Evolutionary conservation across 2,113 vertebrate genomes (phyloP).

Genomic region (Lipotes vexillifer): DNA sequence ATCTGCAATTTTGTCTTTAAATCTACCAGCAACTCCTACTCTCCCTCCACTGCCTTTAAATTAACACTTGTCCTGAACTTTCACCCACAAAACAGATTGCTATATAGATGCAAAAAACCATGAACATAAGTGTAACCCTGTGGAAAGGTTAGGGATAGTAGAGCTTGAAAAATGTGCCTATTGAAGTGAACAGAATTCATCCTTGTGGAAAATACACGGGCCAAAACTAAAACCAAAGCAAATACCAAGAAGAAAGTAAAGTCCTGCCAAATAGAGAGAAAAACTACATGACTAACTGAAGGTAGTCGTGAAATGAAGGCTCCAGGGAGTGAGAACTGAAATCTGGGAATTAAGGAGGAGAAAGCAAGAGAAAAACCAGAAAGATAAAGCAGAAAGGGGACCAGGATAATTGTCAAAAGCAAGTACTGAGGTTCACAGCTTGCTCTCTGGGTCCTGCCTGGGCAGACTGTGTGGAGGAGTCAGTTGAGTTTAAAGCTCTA

Average conservation of each 20-base stretch:
- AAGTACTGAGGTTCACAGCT: background rate
- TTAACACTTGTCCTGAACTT: background rate
- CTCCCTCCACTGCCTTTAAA: background rate
- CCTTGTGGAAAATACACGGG: background rate
- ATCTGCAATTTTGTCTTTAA: background rate
- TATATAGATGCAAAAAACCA: background rate
- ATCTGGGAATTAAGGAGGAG: background rate
- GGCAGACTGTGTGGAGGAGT: background rate
- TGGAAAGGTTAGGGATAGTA: background rate
- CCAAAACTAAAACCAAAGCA: background rate
- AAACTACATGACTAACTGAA: background rate
- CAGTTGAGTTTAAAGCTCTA: background rate
- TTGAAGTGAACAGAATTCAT: background rate
- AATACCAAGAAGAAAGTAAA: background rate
- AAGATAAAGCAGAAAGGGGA: background rate
- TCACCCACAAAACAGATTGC: background rate
- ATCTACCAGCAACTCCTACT: background rate
- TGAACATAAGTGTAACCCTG: background rate
- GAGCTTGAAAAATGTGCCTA: background rate
- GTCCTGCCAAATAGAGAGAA: background rate
- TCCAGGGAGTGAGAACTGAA: background rate
- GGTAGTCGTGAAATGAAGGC: background rate
- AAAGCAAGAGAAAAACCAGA: background rate
- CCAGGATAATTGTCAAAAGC: background rate
- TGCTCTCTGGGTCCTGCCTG: background rate